phyloP scores from a whole-genome alignment of 2,888 invertebrate genomes.

The Gymnoscelis rufifasciata region DNA sequence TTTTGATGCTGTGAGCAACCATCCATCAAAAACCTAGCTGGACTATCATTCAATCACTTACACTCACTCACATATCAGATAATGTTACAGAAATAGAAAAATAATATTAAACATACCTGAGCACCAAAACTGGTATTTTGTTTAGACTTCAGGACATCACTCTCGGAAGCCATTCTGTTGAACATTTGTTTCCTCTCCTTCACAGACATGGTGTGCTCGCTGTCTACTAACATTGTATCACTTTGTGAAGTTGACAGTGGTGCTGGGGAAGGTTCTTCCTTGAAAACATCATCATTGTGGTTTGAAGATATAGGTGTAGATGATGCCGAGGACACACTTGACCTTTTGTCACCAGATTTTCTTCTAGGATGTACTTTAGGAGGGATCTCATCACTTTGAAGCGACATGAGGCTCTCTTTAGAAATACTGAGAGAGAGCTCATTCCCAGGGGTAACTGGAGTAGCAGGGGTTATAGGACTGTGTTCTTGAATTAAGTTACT shows the following conservation, averaged over 20 bases:
- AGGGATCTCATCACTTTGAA: conserved; percentile 47
- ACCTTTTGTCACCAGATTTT: conserved; percentile 49
- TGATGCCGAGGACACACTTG: conserved; percentile 36
- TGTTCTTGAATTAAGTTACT: conserved; percentile 53
- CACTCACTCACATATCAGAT: too few relatives aligned
- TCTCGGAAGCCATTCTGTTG: conserved; percentile 93
- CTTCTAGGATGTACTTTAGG: conserved; percentile 59
- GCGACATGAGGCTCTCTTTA: conserved; percentile 41
- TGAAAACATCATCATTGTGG: conserved; percentile 42
- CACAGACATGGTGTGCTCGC: conserved; percentile 88
- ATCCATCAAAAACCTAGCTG: too few relatives aligned
- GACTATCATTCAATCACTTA: too few relatives aligned
- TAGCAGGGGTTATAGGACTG: conserved; percentile 15
- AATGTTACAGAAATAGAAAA: too few relatives aligned
- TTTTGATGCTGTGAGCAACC: too few relatives aligned
- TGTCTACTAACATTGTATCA: conserved; percentile 65
- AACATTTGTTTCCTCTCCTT: conserved; percentile 96
- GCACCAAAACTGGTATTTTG: conserved; percentile 56
- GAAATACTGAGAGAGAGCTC: conserved; percentile 39
- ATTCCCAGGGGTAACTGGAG: conserved; percentile 13
- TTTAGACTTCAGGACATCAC: conserved; percentile 80
- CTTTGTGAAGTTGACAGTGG: conserved; percentile 54
- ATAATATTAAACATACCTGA: conserved; percentile 78
- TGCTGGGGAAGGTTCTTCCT: conserved; percentile 36
- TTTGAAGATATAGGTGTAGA: conserved; percentile 40